Base-by-base conservation (phyloP, 1,140 invertebrate genomes). In the Drosophila pruinosa region DNA sequence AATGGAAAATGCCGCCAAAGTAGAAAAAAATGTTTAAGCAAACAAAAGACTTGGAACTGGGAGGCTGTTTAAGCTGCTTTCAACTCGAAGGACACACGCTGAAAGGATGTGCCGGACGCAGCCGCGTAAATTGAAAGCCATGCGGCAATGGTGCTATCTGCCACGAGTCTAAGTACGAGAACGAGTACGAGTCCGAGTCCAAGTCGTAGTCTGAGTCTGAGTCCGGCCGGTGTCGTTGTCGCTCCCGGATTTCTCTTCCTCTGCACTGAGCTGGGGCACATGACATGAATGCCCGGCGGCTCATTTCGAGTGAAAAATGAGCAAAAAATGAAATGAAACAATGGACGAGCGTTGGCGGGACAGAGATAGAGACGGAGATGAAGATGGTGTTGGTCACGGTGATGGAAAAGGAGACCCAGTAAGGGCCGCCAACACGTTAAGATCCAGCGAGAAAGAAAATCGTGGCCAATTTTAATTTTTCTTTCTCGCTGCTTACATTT, bases 401-500 rank as follows among this genome's bases (percentile, higher is more conserved):
- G 12, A 47, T 47, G n/a, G 14, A 22, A 21, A 38, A 12, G 12
- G 1, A 15, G 3, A 54, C 4, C 2, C 4, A 2, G 39, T 14
- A 31, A 19, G 45, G 45, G 17, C 6, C 38, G 45, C 41, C 28
- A 50, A 64, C 74, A 78, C 67, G 70, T 68, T 74, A 57, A 59
- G 48, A 72, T 54, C 62, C 50, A 67, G 50, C 57, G 36, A 41
- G 61, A 61, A 69, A 83, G 70, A 89, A 90, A 89, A 89, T 89
- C 81, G 75, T 78, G 85, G 81, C 79, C 89, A 90, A 90, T 90
- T 90, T 90, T 79, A 90, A 89, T 85, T 90, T 90, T 85, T 81
- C 70, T 85, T 71, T 72, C 48, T 48, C 50, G 71, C 63, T 74
- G 76, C 73, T 73, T 68, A 81, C 82, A 67, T 81, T 78, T 88